Conservation (phyloP, 2,888 invertebrate genomes). For the Dichetophora obliterata region DNA sequence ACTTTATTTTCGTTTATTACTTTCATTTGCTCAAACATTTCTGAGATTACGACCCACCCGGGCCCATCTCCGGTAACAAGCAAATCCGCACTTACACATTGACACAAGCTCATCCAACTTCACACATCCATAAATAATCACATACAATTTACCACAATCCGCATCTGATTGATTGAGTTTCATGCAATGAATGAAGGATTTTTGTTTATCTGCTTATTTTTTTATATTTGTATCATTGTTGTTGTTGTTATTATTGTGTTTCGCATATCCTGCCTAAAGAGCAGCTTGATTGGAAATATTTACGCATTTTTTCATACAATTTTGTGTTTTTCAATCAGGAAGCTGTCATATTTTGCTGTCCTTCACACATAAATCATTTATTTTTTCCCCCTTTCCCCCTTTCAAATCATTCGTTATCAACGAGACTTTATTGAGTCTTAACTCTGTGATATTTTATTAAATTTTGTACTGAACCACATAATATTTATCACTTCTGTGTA, state of each 20-base stretch:
- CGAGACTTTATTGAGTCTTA: no score
- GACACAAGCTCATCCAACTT: not conserved
- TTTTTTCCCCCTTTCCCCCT: not conserved
- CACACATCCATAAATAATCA: not conserved
- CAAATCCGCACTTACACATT: not conserved
- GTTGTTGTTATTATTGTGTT: not conserved
- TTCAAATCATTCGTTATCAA: no score
- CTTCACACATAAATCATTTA: not conserved
- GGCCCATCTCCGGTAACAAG: not conserved
- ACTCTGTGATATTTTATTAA: no score
- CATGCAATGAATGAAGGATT: slow-evolving; percentile 3
- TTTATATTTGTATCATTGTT: not conserved
- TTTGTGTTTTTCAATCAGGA: not conserved
- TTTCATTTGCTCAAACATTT: no score
- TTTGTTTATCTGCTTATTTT: not conserved
- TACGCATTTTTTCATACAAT: not conserved
- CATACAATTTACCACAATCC: slow-evolving; percentile 19
- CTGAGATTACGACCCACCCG: no score
- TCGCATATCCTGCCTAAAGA: not conserved
- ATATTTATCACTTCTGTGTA: no score
- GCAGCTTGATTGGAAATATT: not conserved
- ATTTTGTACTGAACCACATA: no score
- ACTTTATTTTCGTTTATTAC: no score
- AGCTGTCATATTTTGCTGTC: slow-evolving; percentile 15
- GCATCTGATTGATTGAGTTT: slow-evolving; percentile 23